Evolutionary conservation across 1,140 invertebrate species (phyloP).

Genomic region (Apis cerana): DNA sequence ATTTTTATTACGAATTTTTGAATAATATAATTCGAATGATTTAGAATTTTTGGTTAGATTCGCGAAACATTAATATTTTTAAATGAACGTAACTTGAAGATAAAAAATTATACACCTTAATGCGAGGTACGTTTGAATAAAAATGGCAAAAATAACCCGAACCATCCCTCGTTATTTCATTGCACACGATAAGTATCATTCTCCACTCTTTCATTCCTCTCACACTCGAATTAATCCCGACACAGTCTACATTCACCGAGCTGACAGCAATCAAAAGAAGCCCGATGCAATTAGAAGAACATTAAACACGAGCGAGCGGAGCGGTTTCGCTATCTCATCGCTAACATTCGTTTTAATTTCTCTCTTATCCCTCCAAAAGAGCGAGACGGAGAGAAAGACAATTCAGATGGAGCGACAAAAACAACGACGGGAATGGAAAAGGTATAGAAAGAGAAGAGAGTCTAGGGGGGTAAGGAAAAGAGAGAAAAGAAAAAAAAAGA

Average conservation of each 20-base stretch:
- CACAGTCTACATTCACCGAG: not conserved
- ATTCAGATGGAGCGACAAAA: not conserved
- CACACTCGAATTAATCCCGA: not conserved
- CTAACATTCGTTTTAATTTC: not conserved
- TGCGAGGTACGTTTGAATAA: too few relatives aligned
- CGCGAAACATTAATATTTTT: too few relatives aligned
- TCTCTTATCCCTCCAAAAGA: not conserved
- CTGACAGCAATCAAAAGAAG: conserved; percentile 4
- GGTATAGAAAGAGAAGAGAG: too few relatives aligned
- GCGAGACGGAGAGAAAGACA: not conserved
- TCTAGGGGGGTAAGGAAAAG: not conserved
- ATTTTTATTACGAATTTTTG: too few relatives aligned
- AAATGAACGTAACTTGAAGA: too few relatives aligned
- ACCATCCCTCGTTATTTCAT: not conserved
- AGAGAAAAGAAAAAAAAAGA: not conserved
- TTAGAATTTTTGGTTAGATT: too few relatives aligned
- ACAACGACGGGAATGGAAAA: not conserved
- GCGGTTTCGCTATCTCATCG: not conserved
- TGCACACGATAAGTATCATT: not conserved
- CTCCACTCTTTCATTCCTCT: not conserved
- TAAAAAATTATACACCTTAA: too few relatives aligned
- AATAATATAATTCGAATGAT: too few relatives aligned
- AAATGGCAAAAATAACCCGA: too few relatives aligned
- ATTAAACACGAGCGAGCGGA: not conserved
- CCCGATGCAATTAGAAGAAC: conserved; percentile 29